A percentile compares a stretch with the other conserved stretches of the same genome.
Evolutionary conservation across 23 tunicate species (phyloP).

Genomic region (Corella eumyota): DNA sequence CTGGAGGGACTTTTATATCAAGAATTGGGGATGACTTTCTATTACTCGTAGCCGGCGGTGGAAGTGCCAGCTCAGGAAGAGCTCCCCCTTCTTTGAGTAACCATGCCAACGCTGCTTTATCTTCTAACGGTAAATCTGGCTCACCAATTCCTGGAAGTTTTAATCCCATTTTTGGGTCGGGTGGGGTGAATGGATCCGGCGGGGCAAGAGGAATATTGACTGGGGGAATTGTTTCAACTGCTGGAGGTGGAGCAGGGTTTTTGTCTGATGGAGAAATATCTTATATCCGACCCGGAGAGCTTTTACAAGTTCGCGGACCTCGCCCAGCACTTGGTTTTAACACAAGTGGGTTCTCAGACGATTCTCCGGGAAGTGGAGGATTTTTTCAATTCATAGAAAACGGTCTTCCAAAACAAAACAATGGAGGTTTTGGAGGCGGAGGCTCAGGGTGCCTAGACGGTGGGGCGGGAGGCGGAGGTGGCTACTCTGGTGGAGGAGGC

Average conservation of each 20-base stretch:
- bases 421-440: conserved; percentile 96
- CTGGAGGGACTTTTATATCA: conserved; percentile 73
- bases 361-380: conserved; percentile 71
- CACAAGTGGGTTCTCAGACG: conserved; percentile 9
- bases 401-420: conserved; percentile 13
- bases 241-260: conserved; percentile 88
- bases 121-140: conserved; percentile 40
- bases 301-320: conserved; percentile 17
- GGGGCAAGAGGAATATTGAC: conserved; percentile 22
- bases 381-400: conserved; percentile 27
- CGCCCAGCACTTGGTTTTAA: conserved; percentile 25
- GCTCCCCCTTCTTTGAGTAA: conserved; percentile 11
- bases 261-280: conserved; percentile 29
- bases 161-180: conserved; percentile 7
- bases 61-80: conserved; percentile 65
- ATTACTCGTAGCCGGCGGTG: conserved; percentile 85
- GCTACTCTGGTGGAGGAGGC: conserved; percentile 83
- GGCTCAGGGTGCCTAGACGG: conserved; percentile 79
- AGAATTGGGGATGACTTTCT: conserved; percentile 27
- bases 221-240: conserved; percentile 12
- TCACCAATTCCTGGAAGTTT: conserved; percentile 6
- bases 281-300: conserved; percentile 2
- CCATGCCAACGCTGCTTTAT: conserved; percentile 41
- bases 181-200: conserved; percentile 39
- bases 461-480: conserved; percentile 96